phyloP scores from a whole-genome alignment of 2,113 vertebrate genomes.

The Hemicordylus capensis region DNA sequence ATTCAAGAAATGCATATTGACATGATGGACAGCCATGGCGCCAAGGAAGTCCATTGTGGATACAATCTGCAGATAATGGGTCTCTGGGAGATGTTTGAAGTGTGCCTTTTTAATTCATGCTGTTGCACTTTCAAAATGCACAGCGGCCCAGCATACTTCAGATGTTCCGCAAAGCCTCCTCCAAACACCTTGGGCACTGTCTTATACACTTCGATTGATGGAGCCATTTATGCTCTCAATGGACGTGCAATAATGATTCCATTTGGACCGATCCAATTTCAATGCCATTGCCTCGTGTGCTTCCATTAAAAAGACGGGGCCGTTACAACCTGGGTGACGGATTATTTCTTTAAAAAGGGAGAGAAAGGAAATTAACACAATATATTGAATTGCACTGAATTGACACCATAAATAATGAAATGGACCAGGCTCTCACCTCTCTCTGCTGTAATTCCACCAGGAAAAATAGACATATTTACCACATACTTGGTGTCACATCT shows the following conservation, averaged over 20 bases:
- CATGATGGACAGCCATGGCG: background rate
- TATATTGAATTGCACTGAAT: slow-evolving; percentile 71
- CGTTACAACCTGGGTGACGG: slow-evolving; percentile 67
- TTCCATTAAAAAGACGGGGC: slow-evolving; percentile 69
- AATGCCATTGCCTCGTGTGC: slow-evolving; percentile 67
- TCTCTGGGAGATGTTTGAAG: slow-evolving; percentile 45
- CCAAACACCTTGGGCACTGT: slow-evolving; percentile 69
- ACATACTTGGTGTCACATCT: slow-evolving; percentile 69
- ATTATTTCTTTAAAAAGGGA: slow-evolving; percentile 73
- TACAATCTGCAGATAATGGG: slow-evolving; percentile 3
- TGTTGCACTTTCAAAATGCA: slow-evolving; percentile 39
- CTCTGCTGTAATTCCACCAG: slow-evolving; percentile 62
- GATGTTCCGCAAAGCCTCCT: slow-evolving; percentile 54
- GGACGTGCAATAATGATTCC: slow-evolving; percentile 63
- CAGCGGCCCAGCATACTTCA: slow-evolving; percentile 29
- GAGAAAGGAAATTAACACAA: slow-evolving; percentile 72
- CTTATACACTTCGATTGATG: slow-evolving; percentile 65
- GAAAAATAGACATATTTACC: slow-evolving; percentile 73
- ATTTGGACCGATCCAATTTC: slow-evolving; percentile 66
- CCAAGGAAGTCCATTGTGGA: background rate
- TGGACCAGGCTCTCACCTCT: slow-evolving; percentile 58
- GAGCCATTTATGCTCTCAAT: slow-evolving; percentile 68
- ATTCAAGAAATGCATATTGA: background rate
- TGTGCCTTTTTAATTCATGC: slow-evolving; percentile 24
- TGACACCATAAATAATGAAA: slow-evolving; percentile 73